These are phyloP conservation scores for Sinonovacula constricta DNA, from an alignment of 1,140 invertebrate genomes.

Conservation along the genomic window DNA sequence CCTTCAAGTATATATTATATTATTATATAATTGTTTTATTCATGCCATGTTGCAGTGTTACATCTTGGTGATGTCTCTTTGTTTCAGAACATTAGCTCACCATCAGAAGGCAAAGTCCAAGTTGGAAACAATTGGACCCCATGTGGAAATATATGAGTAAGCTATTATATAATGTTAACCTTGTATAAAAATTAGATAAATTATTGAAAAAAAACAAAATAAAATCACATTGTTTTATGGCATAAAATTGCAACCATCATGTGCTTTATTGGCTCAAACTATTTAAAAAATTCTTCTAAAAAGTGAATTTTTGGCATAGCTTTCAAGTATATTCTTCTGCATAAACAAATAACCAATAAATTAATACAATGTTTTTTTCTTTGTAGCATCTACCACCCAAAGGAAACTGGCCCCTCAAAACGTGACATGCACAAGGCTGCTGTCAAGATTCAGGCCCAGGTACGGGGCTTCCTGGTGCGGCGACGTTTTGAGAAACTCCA, in stretches of 20 bases:
- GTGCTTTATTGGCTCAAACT: too few species aligned
- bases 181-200: slow-evolving; percentile 11
- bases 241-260: too few species aligned
- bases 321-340: too few species aligned
- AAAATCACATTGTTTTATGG: too few species aligned
- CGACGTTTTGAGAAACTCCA: slow-evolving; percentile 80
- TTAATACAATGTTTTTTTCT: too few species aligned
- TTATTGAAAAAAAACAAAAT: slow-evolving; percentile 13
- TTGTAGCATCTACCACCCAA: slow-evolving; percentile 76
- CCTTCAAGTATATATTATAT: too few species aligned
- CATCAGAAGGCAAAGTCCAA: slow-evolving; percentile 60
- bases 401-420: slow-evolving; percentile 69
- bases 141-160: slow-evolving; percentile 77
- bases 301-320: too few species aligned
- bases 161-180: slow-evolving; percentile 43
- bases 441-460: slow-evolving; percentile 83
- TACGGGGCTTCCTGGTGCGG: slow-evolving; percentile 88
- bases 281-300: too few species aligned
- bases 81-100: slow-evolving; percentile 68
- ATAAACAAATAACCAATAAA: too few species aligned
- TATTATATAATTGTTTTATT: too few species aligned
- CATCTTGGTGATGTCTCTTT: too few species aligned
- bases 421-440: slow-evolving; percentile 85
- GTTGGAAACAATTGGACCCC: slow-evolving; percentile 73
- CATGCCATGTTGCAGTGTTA: too few species aligned